Evolutionary conservation across 2,113 vertebrate genomes (phyloP).

Genomic region (Notiomystis cincta): DNA sequence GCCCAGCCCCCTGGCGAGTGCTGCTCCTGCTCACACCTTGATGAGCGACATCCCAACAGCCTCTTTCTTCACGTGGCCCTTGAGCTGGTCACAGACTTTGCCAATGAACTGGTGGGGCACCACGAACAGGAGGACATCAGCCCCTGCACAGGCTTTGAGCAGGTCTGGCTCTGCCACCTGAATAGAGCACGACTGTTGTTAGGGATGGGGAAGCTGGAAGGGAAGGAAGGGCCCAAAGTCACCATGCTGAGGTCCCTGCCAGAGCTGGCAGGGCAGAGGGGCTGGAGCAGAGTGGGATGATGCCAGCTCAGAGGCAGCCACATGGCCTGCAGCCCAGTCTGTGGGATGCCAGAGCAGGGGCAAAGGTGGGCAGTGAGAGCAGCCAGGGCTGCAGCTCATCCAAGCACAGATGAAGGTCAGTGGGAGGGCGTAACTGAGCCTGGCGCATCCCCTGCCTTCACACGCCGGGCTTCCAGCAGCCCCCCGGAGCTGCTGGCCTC

Average conservation of each 20-base stretch:
- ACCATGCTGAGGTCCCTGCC: accelerated
- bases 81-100: constrained; percentile 89
- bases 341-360: not conserved
- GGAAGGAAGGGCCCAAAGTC: not conserved
- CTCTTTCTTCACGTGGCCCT: constrained; percentile 84
- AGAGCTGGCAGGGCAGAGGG: not conserved
- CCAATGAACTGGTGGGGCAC: constrained; percentile 94
- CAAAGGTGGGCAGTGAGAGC: not conserved
- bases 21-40: constrained; percentile 77
- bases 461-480: not conserved
- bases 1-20: accelerated
- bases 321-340: not conserved
- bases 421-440: accelerated
- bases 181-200: accelerated
- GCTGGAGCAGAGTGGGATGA: not conserved
- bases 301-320: not conserved
- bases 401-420: constrained; percentile 3
- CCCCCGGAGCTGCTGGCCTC: not conserved
- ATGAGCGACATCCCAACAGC: constrained; percentile 91
- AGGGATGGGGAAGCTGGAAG: not conserved
- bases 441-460: not conserved
- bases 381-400: not conserved
- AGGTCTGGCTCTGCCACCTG: constrained; percentile 91
- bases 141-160: constrained; percentile 80
- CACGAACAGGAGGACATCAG: constrained; percentile 90